Evolutionary conservation across 1,140 invertebrate species (phyloP).

Genomic region (Ctenoplectra terminalis): DNA sequence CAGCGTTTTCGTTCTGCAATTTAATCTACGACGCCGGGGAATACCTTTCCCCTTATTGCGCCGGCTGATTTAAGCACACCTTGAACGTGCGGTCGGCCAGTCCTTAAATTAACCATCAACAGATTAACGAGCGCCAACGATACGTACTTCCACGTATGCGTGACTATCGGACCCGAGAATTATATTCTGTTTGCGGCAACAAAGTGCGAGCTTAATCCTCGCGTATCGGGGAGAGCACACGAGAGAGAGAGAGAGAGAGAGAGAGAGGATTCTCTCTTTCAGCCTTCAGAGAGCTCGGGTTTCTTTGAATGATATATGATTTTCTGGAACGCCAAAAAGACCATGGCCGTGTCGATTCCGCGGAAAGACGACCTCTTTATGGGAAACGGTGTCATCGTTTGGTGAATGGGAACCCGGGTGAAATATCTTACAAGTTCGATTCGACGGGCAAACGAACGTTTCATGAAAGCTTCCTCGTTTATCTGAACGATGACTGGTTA

Average conservation of each 20-base stretch:
- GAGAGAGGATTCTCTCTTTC: background rate
- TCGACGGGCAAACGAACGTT: conserved; percentile 17
- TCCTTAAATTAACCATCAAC: conserved; percentile 55
- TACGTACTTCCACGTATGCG: background rate
- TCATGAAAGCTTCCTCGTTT: conserved; percentile 46
- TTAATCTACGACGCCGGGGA: conserved; percentile 40
- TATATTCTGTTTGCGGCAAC: conserved; percentile 51
- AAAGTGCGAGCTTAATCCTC: conserved; percentile 48
- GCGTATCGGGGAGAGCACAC: background rate
- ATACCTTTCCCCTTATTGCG: conserved; percentile 25
- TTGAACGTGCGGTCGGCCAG: conserved; percentile 26
- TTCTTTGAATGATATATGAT: conserved; percentile 52
- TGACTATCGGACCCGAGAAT: conserved; percentile 25
- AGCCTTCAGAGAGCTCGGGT: conserved; percentile 22
- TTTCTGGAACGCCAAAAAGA: conserved; percentile 19
- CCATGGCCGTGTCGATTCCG: background rate
- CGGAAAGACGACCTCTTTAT: conserved; percentile 7
- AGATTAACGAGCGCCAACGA: conserved; percentile 45
- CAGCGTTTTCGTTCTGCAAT: conserved; percentile 34
- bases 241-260: background rate
- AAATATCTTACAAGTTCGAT: background rate
- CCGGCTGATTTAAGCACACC: conserved; percentile 48
- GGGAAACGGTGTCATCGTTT: conserved; percentile 41
- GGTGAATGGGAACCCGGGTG: conserved; percentile 9
- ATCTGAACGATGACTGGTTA: conserved; percentile 53